Base-by-base conservation (phyloP, 1,140 invertebrate species). In the Pseudobourletiella spinata region DNA sequence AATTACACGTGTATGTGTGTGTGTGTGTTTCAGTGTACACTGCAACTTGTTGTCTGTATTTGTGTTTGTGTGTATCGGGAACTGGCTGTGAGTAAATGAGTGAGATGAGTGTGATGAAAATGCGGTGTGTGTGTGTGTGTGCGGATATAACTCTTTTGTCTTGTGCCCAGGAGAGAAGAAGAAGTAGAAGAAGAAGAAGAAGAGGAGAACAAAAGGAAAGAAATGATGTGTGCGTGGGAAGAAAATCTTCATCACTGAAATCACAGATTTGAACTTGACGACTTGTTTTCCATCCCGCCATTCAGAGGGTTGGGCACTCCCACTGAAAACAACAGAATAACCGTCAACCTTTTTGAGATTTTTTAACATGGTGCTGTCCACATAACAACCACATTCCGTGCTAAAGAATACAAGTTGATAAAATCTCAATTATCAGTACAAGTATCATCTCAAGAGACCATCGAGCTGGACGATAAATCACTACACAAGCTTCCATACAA, bases 161-260 rank as follows among this genome's bases (percentile, higher is more conserved):
- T n/a, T n/a, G n/a, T n/a, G n/a, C n/a, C n/a, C n/a, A n/a, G n/a
- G n/a, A n/a, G n/a, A n/a, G n/a, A n/a, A n/a, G n/a, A n/a, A n/a
- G n/a, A n/a, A n/a, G n/a, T n/a, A n/a, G n/a, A n/a, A n/a, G n/a
- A n/a, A n/a, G n/a, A n/a, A n/a, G n/a, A n/a, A n/a, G n/a, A n/a
- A n/a, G n/a, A n/a, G n/a, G n/a, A n/a, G n/a, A n/a, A n/a, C n/a
- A n/a, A n/a, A n/a, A n/a, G n/a, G n/a, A n/a, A n/a, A n/a, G n/a
- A n/a, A n/a, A n/a, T n/a, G n/a, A n/a, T n/a, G n/a, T n/a, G n/a
- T n/a, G n/a, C n/a, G n/a, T n/a, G 46, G 51, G 59, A 61, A 61
- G 59, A 57, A 52, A 48, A 57, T 61, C 48, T 55, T 61, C 59
- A 61, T 61, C 59, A 61, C 59, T 42, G 44, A 63, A 63, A 63